Evolutionary conservation across 2,797 vertebrate genomes (phyloP).

Genomic region (Etheostoma nigrum): DNA sequence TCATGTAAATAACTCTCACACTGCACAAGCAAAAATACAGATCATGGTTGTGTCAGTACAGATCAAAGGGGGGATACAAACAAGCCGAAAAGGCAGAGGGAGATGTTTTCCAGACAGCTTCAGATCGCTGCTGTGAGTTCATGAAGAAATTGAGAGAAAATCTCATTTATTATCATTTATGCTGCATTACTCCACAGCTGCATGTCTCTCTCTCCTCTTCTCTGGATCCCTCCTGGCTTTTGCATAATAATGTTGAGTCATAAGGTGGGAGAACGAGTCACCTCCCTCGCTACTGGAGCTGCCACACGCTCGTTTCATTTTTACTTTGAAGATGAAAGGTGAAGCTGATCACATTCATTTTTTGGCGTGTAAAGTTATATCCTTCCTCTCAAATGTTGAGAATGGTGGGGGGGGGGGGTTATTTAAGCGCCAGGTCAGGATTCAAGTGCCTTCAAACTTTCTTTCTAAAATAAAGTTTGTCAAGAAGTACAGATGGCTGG

Average conservation of each 20-base stretch:
- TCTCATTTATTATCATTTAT: constrained; percentile 67
- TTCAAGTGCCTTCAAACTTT: constrained; percentile 15
- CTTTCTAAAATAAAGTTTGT: constrained; percentile 12
- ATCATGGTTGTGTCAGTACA: constrained; percentile 24
- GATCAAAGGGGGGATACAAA: constrained; percentile 10
- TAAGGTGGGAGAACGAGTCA: constrained; percentile 52
- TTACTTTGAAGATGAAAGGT: constrained; percentile 78
- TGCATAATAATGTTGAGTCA: constrained; percentile 71
- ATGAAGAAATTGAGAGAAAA: constrained; percentile 50
- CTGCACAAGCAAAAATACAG: not conserved
- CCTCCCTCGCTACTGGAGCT: constrained; percentile 46
- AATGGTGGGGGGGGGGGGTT: constrained; percentile 27
- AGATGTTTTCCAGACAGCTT: not conserved
- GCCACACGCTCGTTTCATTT: constrained; percentile 12
- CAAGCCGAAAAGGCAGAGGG: constrained; percentile 5
- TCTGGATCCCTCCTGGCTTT: constrained; percentile 47
- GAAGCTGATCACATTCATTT: constrained; percentile 56
- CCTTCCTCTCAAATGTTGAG: constrained; percentile 46
- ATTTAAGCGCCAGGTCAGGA: constrained; percentile 28
- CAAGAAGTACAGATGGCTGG: not conserved
- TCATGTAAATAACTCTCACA: not conserved
- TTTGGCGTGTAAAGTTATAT: constrained; percentile 42
- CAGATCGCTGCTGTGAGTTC: constrained; percentile 27
- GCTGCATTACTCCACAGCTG: constrained; percentile 56
- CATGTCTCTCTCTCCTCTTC: constrained; percentile 40